Conservation (phyloP, 2,797 vertebrate genomes). For the Lagorchestes hirsutus region DNA sequence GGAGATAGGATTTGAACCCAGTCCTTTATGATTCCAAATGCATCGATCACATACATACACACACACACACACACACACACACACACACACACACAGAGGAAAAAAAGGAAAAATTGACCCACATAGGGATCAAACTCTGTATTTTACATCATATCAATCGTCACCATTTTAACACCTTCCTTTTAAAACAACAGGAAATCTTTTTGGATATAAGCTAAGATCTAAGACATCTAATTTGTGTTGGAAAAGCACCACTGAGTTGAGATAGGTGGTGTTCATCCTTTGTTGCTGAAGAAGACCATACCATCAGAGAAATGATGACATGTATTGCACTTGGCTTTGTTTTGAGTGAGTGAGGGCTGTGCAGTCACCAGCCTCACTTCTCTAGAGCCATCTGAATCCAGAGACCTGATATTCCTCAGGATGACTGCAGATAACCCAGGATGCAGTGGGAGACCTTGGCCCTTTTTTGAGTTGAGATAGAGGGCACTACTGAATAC, state of each 20-base stretch:
- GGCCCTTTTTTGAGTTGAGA: background rate
- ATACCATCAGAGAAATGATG: no score
- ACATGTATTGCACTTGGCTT: no score
- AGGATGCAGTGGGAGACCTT: no score
- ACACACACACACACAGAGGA: no score
- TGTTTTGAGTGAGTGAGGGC: no score
- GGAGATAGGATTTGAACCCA: background rate
- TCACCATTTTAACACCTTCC: background rate
- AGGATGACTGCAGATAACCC: no score
- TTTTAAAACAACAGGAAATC: background rate
- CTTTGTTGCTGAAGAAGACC: no score
- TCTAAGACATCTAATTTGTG: background rate
- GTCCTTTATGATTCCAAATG: background rate
- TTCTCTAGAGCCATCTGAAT: no score
- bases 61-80: background rate
- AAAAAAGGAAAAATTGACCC: background rate
- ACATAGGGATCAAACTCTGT: background rate
- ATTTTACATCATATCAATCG: background rate
- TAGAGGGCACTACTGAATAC: background rate
- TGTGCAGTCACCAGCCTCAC: no score
- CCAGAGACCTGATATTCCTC: no score
- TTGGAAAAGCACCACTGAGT: background rate
- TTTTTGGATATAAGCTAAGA: background rate
- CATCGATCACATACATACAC: no score
- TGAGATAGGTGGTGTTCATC: background rate